Base-by-base conservation (phyloP, 64 coral and sea anemone species). In the Stylophora pistillata region DNA sequence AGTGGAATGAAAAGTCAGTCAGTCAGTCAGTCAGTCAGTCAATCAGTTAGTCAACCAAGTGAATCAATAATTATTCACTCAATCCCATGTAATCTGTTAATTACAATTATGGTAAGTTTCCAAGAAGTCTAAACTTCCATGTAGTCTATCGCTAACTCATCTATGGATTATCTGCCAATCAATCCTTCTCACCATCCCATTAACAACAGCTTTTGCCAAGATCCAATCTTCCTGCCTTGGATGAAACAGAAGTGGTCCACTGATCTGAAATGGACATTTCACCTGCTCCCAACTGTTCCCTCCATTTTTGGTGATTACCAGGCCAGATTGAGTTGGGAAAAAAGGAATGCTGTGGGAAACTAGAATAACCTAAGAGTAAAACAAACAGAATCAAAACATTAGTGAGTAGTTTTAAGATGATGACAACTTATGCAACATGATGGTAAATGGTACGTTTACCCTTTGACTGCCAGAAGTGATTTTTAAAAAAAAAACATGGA, bases 151-250 rank as follows among this genome's bases (percentile, higher is more conserved):
- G 6, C 2, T 41, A 41, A 41, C 37, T 41, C 37, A 41, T 41
- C 2, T 3, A 41, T 41, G 37, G 37, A 41, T 6, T 3, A 41
- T 41, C 37, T 41, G 37, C 37, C 37, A 41, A 7, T 47, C 37
- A 47, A 47, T 7, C 21, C 23, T 68, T 68, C 30, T 68, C 41
- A 69, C 80, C 80, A 15, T 53, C 27, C 80, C 80, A 69, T 84
- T 62, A 12, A 84, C 16, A 70, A 70, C 60, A 84, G 32, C 80
- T 52, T 33, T 78, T 14, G 81, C 90, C 26, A 92, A 41, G 53
- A 92, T 86, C 90, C 90, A 92, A 23, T 92, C 61, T 31, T 92
- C 85, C 20, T 92, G 12, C 4, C 74, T 25, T 21, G 90, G 90
- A 60, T 92, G 90, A 72, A 92, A 86, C 30, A 86, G 56, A 47